Conservation (phyloP, 92 coral and sea anemone genomes). For the Chrysogorgia sp. region DNA sequence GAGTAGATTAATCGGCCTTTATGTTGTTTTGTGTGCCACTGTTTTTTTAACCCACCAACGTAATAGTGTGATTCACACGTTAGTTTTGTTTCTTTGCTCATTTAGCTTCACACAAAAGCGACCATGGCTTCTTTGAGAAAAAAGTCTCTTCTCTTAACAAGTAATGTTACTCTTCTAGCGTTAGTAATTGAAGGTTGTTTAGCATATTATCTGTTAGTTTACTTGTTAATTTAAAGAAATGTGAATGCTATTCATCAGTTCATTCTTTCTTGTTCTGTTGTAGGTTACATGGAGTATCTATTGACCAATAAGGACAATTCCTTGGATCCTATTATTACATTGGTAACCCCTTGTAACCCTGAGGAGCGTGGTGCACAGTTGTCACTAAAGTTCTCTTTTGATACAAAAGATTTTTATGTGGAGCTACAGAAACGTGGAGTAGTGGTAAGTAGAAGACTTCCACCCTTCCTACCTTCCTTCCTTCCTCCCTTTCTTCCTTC, state of each 20-base stretch:
- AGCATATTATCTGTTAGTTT: neutral
- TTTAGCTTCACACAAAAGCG: conserved; percentile 74
- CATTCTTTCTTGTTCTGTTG: neutral
- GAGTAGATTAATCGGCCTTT: too few relatives aligned
- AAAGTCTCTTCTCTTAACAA: conserved; percentile 82
- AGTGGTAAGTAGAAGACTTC: conserved; percentile 67
- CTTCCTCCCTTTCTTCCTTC: neutral
- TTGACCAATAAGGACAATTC: conserved; percentile 40
- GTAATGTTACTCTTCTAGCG: conserved; percentile 31
- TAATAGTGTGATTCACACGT: neutral
- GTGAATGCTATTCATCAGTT: neutral
- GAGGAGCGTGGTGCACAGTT: conserved; percentile 88
- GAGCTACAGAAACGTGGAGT: conserved; percentile 87
- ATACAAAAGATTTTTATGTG: conserved; percentile 52
- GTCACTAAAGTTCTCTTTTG: conserved; percentile 71
- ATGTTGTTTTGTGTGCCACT: too few relatives aligned
- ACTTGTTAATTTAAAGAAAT: too few relatives aligned
- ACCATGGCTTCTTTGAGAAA: conserved; percentile 69
- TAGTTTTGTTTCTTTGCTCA: neutral
- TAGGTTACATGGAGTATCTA: conserved; percentile 87
- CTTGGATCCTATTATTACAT: conserved; percentile 30
- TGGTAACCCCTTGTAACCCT: conserved; percentile 88
- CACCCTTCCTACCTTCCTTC: neutral
- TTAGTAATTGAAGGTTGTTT: too few relatives aligned
- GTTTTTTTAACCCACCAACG: too few relatives aligned